Percentiles rank a stretch among this genome's conserved stretches.
Evolutionary conservation across 2,113 vertebrate genomes (phyloP).

Genomic region (Carassius auratus): DNA sequence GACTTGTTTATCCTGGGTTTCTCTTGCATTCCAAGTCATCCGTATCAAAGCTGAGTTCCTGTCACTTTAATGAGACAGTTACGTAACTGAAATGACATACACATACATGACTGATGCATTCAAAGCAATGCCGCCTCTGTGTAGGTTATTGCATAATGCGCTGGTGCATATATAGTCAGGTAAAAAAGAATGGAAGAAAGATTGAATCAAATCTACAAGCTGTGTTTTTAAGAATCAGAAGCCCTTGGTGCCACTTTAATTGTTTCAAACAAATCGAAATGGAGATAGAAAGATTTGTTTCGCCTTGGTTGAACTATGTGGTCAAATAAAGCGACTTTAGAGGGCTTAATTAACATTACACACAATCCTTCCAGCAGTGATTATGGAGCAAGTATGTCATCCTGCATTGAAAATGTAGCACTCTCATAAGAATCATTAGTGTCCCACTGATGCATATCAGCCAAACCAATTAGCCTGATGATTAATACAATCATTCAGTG

Average conservation of each 20-base stretch:
- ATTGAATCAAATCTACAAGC: not conserved
- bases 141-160: conserved; percentile 25
- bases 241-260: not conserved
- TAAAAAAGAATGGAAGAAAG: not conserved
- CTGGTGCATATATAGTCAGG: not conserved
- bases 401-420: conserved; percentile 37
- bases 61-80: conserved; percentile 39
- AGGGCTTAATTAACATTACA: conserved; percentile 16
- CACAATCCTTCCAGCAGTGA: not conserved
- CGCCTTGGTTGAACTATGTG: not conserved
- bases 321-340: conserved; percentile 25
- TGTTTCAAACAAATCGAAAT: conserved; percentile 7
- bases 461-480: conserved; percentile 50
- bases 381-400: conserved; percentile 13
- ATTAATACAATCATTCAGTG: conserved; percentile 48
- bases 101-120: conserved; percentile 22
- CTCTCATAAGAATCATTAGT: conserved; percentile 49
- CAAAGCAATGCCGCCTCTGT: not conserved
- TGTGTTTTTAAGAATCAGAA: not conserved
- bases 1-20: conserved; percentile 38
- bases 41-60: conserved; percentile 31
- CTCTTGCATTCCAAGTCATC: conserved; percentile 37
- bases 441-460: conserved; percentile 42
- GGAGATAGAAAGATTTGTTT: not conserved
- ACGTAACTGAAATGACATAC: conserved; percentile 19